phyloP scores from a whole-genome alignment of 92 coral and sea anemone species.

The Anthopleura xanthogrammica region DNA sequence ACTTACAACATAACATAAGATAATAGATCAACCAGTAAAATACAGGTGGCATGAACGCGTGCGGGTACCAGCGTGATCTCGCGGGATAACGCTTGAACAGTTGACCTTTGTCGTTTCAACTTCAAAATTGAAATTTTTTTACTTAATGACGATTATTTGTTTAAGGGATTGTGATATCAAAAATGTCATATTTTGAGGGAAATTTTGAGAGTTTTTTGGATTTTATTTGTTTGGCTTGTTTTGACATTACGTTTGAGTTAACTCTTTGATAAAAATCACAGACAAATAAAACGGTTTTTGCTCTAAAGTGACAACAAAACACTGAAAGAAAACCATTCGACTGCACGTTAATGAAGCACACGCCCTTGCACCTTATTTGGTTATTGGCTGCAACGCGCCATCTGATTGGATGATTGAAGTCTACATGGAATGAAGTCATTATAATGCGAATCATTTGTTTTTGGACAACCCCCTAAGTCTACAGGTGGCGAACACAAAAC shows the following conservation, averaged over 20 bases:
- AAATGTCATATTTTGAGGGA: background rate
- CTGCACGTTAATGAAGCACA: conserved; percentile 30
- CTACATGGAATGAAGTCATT: conserved; percentile 63
- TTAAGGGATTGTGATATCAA: background rate
- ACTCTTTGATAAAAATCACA: conserved; percentile 20
- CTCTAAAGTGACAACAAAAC: conserved; percentile 15
- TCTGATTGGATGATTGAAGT: conserved; percentile 55
- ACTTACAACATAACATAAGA: conserved; percentile 21
- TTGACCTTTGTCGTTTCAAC: conserved; percentile 28
- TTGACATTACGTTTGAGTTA: background rate
- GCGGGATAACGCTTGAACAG: conserved; percentile 27
- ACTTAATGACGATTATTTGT: background rate
- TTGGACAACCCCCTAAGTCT: conserved; percentile 20
- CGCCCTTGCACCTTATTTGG: conserved; percentile 47
- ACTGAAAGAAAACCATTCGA: conserved; percentile 11
- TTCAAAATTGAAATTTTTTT: background rate
- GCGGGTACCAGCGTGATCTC: conserved; percentile 40
- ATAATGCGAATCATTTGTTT: conserved; percentile 37
- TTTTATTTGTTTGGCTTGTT: background rate
- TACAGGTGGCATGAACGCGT: conserved; percentile 14
- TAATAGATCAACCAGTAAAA: background rate
- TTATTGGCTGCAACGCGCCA: background rate
- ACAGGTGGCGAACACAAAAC: conserved; percentile 68
- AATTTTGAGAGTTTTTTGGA: background rate
- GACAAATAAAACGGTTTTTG: conserved; percentile 12